Conservation (phyloP, 2,797 vertebrate genomes). For the Carduelis carduelis region DNA sequence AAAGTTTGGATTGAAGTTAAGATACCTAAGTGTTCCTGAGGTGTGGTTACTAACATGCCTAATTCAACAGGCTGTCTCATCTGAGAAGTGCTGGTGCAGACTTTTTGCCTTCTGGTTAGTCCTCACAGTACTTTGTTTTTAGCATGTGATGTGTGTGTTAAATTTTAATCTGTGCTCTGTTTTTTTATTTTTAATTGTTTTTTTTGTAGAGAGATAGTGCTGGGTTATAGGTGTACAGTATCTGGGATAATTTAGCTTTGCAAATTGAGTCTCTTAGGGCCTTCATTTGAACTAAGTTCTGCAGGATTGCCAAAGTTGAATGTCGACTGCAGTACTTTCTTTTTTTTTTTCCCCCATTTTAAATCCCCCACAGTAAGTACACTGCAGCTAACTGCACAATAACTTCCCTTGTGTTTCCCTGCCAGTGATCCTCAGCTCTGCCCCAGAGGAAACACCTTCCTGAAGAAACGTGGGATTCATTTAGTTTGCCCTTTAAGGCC, state of each 20-base stretch:
- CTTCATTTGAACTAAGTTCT: neutral
- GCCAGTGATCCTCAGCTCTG: neutral
- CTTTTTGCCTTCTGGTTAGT: neutral
- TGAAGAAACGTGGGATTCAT: neutral
- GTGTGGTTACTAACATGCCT: neutral
- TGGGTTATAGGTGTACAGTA: neutral
- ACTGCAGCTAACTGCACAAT: neutral
- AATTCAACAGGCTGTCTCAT: neutral
- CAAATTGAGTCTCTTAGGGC: neutral
- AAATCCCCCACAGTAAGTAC: neutral
- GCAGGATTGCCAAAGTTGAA: neutral
- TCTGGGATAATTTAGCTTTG: neutral
- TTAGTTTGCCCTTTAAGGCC: neutral
- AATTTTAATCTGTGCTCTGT: neutral
- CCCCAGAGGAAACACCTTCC: neutral
- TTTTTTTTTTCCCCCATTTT: neutral
- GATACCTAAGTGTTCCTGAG: neutral
- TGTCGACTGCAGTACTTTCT: neutral
- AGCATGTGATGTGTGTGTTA: neutral
- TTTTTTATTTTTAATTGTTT: neutral
- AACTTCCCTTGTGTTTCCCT: neutral
- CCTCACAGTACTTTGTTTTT: neutral
- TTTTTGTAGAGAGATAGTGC: neutral
- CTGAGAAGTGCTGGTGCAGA: neutral
- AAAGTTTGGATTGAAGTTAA: neutral